Evolutionary conservation across 2,888 invertebrate genomes (phyloP).

Genomic region (Epistrophe eligans): DNA sequence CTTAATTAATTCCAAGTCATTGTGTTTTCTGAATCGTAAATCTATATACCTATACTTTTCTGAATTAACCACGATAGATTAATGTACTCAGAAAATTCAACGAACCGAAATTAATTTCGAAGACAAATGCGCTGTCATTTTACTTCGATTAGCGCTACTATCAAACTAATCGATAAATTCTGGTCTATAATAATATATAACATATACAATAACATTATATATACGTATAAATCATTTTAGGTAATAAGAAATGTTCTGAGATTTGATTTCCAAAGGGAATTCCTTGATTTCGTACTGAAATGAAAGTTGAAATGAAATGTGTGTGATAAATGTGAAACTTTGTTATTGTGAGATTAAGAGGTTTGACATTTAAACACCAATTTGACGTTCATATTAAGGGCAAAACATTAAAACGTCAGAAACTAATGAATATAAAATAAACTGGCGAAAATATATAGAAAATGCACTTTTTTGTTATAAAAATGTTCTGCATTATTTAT

Average conservation of each 20-base stretch:
- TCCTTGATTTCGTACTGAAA: not conserved
- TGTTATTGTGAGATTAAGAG: slow-evolving; percentile 6
- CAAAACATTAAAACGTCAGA: too few relatives aligned
- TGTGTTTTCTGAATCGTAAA: slow-evolving; percentile 35
- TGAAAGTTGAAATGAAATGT: not conserved
- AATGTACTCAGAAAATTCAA: slow-evolving; percentile 37
- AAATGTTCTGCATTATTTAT: too few relatives aligned
- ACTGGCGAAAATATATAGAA: too few relatives aligned
- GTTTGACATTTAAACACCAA: slow-evolving; percentile 11
- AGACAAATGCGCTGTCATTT: slow-evolving; percentile 50
- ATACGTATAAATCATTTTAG: not conserved
- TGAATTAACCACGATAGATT: slow-evolving; percentile 33
- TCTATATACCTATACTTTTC: slow-evolving; percentile 10
- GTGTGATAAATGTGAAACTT: slow-evolving; percentile 18
- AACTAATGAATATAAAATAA: too few relatives aligned
- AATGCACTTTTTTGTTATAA: too few relatives aligned
- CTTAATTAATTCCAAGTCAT: slow-evolving; percentile 46
- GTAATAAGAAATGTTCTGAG: not conserved
- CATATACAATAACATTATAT: not conserved
- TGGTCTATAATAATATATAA: not conserved
- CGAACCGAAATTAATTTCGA: slow-evolving; percentile 44
- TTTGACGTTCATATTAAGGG: not conserved
- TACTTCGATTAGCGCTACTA: slow-evolving; percentile 41
- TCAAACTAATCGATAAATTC: slow-evolving; percentile 46
- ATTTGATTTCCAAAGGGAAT: slow-evolving; percentile 19